Conservation (phyloP, 1,140 invertebrate genomes). For the Patella vulgata region DNA sequence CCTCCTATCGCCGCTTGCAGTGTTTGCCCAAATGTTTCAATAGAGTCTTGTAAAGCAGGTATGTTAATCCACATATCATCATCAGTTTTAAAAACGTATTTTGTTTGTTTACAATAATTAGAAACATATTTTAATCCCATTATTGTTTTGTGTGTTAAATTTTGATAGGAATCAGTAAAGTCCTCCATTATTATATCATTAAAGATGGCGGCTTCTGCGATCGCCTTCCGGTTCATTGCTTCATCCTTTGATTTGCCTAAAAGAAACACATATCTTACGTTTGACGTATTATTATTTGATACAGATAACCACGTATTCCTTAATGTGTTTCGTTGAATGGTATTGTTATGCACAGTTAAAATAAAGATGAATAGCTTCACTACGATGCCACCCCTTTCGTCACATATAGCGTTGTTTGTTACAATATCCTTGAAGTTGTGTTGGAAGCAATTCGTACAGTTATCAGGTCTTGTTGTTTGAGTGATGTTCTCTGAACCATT, state of each 20-base stretch:
- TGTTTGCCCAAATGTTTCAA: constrained; percentile 5
- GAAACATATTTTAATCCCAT: constrained; percentile 83
- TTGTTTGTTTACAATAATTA: too few relatives aligned
- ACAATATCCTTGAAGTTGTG: too few relatives aligned
- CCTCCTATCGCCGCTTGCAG: constrained; percentile 29
- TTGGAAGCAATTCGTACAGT: too few relatives aligned
- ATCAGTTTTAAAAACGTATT: too few relatives aligned
- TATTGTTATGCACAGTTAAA: constrained; percentile 15
- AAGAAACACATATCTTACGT: constrained; percentile 28
- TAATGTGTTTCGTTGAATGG: constrained; percentile 18
- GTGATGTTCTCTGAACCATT: too few relatives aligned
- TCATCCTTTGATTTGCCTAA: constrained; percentile 14
- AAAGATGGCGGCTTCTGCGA: constrained; percentile 71
- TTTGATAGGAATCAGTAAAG: constrained; percentile 81
- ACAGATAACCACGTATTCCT: constrained; percentile 31
- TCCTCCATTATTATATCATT: constrained; percentile 81
- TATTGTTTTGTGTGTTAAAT: constrained; percentile 87
- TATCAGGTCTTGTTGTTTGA: too few relatives aligned
- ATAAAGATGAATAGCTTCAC: too few relatives aligned
- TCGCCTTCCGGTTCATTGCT: constrained; percentile 1
- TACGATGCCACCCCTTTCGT: too few relatives aligned
- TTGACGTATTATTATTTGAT: constrained; percentile 31
- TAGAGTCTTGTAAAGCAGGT: constrained; percentile 16
- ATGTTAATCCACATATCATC: constrained; percentile 70
- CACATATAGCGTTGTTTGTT: too few relatives aligned